Conservation (phyloP, 2,888 invertebrate species). For the Amphipoea lucens region DNA sequence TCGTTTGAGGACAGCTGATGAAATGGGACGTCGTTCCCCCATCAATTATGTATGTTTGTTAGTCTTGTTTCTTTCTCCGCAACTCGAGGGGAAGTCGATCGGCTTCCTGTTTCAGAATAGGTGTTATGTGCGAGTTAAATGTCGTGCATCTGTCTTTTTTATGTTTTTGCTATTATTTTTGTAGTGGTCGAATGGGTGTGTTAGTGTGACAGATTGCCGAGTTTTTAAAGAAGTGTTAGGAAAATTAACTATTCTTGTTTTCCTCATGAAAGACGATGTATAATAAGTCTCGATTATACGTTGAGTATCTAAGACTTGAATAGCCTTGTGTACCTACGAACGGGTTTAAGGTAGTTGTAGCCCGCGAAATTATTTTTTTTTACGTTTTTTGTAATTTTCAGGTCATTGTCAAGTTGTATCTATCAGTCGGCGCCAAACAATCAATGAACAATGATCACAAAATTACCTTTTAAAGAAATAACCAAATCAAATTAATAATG, state of each 20-base stretch:
- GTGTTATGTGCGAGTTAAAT: conserved; percentile 67
- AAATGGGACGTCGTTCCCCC: conserved; percentile 78
- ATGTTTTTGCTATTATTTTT: conserved; percentile 50
- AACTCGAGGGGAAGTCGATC: conserved; percentile 66
- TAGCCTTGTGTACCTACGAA: too few species aligned
- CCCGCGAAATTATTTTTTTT: too few species aligned
- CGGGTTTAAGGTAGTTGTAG: too few species aligned
- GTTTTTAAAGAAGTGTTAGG: conserved; percentile 11
- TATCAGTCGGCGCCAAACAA: too few species aligned
- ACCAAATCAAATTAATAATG: too few species aligned
- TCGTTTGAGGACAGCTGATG: conserved; percentile 76
- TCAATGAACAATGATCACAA: too few species aligned
- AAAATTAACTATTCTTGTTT: not conserved
- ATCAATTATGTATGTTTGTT: conserved; percentile 74
- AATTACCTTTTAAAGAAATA: too few species aligned
- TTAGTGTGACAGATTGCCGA: conserved; percentile 28
- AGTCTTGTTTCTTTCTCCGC: conserved; percentile 65
- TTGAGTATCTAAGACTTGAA: too few species aligned
- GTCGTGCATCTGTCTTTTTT: conserved; percentile 62
- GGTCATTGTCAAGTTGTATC: too few species aligned
- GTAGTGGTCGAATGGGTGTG: conserved; percentile 30
- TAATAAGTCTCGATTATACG: too few species aligned
- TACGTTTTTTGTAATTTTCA: too few species aligned
- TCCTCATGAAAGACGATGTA: not conserved
- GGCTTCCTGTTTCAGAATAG: conserved; percentile 75